These are phyloP conservation scores for Pterostichus niger DNA, from an alignment of 2,888 invertebrate genomes.

Conservation along the genomic window DNA sequence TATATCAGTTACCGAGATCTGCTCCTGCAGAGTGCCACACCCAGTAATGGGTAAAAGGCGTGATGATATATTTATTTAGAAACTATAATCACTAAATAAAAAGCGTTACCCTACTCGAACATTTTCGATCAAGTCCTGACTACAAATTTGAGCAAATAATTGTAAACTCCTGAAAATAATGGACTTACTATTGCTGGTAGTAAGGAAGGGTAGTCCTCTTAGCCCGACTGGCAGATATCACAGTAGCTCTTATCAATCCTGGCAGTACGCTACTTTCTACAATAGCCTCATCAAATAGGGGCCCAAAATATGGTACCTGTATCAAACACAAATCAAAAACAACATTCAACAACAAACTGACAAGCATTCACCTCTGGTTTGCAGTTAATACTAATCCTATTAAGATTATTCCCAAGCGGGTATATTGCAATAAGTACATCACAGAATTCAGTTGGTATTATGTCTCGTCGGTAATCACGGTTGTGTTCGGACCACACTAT, in stretches of 20 bases:
- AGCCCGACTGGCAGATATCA: conserved; percentile 94
- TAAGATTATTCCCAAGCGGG: conserved; percentile 91
- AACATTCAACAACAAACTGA: conserved; percentile 9
- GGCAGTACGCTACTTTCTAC: conserved; percentile 87
- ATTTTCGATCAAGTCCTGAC: too few species aligned
- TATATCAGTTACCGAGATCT: too few species aligned
- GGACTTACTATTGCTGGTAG: conserved; percentile 92
- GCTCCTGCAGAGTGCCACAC: too few species aligned
- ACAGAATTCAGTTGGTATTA: conserved; percentile 99
- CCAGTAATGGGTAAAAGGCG: too few species aligned
- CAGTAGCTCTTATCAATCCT: conserved; percentile 92
- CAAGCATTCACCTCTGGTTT: conserved; percentile 86
- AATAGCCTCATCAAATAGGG: conserved; percentile 95
- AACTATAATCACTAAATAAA: too few species aligned
- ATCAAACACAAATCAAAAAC: conserved; percentile 9
- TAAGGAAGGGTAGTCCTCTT: conserved; percentile 93
- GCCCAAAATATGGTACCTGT: conserved; percentile 95
- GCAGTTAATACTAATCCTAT: conserved; percentile 92
- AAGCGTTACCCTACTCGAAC: too few species aligned
- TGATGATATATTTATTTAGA: too few species aligned
- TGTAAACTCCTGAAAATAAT: background rate
- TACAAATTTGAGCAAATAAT: too few species aligned
- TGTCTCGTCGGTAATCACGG: conserved; percentile 96
- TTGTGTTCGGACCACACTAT: conserved; percentile 99
- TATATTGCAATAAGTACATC: conserved; percentile 98